Evolutionary conservation across 2,113 vertebrate species (phyloP).

Genomic region (Xiphophorus maculatus): DNA sequence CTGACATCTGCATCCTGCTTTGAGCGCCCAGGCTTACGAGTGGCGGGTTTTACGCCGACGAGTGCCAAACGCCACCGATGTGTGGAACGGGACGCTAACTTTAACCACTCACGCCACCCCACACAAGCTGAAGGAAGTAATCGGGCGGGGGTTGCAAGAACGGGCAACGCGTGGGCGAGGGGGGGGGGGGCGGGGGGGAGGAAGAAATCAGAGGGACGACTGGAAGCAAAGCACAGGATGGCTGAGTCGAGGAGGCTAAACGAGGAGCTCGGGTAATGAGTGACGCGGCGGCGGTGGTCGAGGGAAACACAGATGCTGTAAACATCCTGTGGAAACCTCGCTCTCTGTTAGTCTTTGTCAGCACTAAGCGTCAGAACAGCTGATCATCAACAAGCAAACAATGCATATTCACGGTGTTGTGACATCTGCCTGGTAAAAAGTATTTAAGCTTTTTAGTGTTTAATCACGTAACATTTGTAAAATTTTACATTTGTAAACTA

Average conservation of each 20-base stretch:
- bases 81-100: slow-evolving; percentile 69
- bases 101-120: slow-evolving; percentile 65
- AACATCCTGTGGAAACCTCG: slow-evolving; percentile 69
- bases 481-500: too few relatives aligned
- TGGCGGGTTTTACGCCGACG: slow-evolving; percentile 59
- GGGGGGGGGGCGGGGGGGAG: slow-evolving; percentile 12
- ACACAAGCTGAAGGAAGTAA: slow-evolving; percentile 53
- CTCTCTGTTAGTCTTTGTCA: slow-evolving; percentile 28
- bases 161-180: not conserved
- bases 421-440: not conserved
- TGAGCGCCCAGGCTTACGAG: slow-evolving; percentile 33
- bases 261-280: slow-evolving; percentile 12
- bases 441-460: too few relatives aligned
- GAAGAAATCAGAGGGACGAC: slow-evolving; percentile 18
- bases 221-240: slow-evolving; percentile 11
- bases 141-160: slow-evolving; percentile 1
- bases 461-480: too few relatives aligned
- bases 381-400: slow-evolving; percentile 21
- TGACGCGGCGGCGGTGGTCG: not conserved
- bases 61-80: slow-evolving; percentile 41
- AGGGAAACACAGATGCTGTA: slow-evolving; percentile 32
- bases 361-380: slow-evolving; percentile 17
- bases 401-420: slow-evolving; percentile 6
- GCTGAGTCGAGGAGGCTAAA: not conserved
- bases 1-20: slow-evolving; percentile 34